Conservation (phyloP, 2,888 invertebrate genomes). For the Drosophila vallismaia region DNA sequence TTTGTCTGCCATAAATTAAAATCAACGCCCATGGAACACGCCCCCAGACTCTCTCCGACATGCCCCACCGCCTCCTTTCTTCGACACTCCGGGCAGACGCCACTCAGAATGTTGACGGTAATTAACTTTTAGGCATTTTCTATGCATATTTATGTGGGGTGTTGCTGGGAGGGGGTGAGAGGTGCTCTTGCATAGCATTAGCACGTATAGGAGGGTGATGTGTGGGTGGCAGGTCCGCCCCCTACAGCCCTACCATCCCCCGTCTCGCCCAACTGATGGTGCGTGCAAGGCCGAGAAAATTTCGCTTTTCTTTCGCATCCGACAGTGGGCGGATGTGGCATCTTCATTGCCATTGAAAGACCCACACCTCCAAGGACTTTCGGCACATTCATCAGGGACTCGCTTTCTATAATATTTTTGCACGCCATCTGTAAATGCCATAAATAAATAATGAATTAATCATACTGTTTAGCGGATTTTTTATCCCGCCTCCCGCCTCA, state of each 20-base stretch:
- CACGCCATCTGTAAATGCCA: slow-evolving; percentile 61
- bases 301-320: slow-evolving; percentile 14
- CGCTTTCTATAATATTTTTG: slow-evolving; percentile 29
- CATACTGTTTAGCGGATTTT: slow-evolving; percentile 63
- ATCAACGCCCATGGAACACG: slow-evolving; percentile 66
- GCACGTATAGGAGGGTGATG: slow-evolving; percentile 12
- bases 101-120: slow-evolving; percentile 77
- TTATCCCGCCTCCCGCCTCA: slow-evolving; percentile 4
- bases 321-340: slow-evolving; percentile 8
- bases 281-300: slow-evolving; percentile 56
- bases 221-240: slow-evolving; percentile 33
- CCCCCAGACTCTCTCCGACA: slow-evolving; percentile 21
- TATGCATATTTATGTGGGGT: slow-evolving; percentile 71
- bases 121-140: slow-evolving; percentile 79
- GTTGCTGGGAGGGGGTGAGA: slow-evolving; percentile 7
- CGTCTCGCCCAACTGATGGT: slow-evolving; percentile 56
- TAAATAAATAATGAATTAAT: slow-evolving; percentile 75
- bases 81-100: slow-evolving; percentile 38
- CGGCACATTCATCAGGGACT: slow-evolving; percentile 27
- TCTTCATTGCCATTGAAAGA: slow-evolving; percentile 11
- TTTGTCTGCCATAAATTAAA: slow-evolving; percentile 77
- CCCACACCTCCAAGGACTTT: slow-evolving; percentile 29
- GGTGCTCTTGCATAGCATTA: slow-evolving; percentile 1
- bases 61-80: slow-evolving; percentile 37
- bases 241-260: slow-evolving; percentile 3